Evolutionary conservation across 2,797 vertebrate species (phyloP).

Genomic region (Dromococcyx pavoninus): DNA sequence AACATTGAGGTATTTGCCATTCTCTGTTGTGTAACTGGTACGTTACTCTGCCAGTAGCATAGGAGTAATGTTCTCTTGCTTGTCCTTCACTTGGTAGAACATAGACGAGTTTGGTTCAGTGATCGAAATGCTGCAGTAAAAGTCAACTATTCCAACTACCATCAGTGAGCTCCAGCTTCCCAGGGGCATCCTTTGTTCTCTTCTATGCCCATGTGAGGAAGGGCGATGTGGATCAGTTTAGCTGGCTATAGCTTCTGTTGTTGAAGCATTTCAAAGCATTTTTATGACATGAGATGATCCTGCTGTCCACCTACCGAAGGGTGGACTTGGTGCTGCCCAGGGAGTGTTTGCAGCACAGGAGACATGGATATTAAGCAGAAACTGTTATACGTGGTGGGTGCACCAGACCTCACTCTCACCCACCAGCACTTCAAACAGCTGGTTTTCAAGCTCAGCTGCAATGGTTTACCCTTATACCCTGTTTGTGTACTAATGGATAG

Average conservation of each 20-base stretch:
- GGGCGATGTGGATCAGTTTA: neutral
- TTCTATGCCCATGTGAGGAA: neutral
- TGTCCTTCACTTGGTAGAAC: neutral
- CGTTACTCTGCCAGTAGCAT: neutral
- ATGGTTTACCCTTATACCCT: rapidly evolving
- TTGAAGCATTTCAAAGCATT: neutral
- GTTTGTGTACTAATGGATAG: neutral
- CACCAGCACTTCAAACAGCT: neutral
- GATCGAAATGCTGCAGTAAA: neutral
- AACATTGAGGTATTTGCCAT: neutral
- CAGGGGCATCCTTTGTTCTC: neutral
- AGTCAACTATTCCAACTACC: neutral
- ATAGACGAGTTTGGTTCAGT: neutral
- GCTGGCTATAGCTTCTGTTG: neutral
- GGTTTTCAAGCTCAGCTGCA: neutral
- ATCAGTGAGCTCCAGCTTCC: neutral
- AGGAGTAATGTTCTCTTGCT: neutral
- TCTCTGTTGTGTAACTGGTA: neutral
- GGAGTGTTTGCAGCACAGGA: neutral
- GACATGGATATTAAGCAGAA: neutral
- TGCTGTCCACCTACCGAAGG: neutral
- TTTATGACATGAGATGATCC: neutral
- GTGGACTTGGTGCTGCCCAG: neutral
- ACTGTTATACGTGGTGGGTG: rapidly evolving
- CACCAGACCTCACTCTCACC: neutral